Percentiles rank a stretch among this genome's conserved stretches.
phyloP scores from a whole-genome alignment of 2,113 vertebrate species.

The Centropus unirufus region DNA sequence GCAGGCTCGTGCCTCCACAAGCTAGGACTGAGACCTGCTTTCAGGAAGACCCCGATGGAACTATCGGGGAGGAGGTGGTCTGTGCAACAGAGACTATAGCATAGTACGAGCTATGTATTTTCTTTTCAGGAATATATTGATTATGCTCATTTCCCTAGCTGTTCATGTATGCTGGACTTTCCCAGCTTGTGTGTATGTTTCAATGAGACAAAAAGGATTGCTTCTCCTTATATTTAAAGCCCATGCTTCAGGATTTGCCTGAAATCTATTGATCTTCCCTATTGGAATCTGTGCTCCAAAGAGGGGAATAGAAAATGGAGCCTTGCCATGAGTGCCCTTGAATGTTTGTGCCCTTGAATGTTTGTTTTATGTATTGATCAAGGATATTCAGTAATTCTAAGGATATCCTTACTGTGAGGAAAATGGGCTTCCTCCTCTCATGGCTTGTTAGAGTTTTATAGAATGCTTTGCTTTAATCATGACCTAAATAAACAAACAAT shows the following conservation, averaged over 20 bases:
- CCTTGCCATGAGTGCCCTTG: neutral
- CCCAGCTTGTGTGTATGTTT: neutral
- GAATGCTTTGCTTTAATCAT: slow-evolving; percentile 16
- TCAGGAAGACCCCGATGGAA: neutral
- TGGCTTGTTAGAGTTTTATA: neutral
- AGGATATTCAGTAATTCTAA: neutral
- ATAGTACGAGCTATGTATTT: accelerated
- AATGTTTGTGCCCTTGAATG: neutral
- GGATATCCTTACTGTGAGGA: neutral
- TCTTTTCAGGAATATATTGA: neutral
- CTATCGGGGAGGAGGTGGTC: neutral
- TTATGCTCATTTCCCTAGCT: neutral
- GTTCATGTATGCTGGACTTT: neutral
- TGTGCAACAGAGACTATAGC: accelerated
- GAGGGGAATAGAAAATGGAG: neutral
- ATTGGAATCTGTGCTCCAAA: neutral
- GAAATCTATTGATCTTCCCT: neutral
- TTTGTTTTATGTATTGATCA: neutral
- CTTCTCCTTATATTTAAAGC: neutral
- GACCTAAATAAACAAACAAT: slow-evolving; percentile 31
- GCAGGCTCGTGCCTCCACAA: neutral
- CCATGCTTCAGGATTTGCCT: neutral
- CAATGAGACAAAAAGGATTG: accelerated
- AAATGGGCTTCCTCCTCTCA: neutral
- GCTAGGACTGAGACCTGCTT: neutral